Conservation (phyloP, 2,888 invertebrate species). For the Yponomeuta cagnagella region DNA sequence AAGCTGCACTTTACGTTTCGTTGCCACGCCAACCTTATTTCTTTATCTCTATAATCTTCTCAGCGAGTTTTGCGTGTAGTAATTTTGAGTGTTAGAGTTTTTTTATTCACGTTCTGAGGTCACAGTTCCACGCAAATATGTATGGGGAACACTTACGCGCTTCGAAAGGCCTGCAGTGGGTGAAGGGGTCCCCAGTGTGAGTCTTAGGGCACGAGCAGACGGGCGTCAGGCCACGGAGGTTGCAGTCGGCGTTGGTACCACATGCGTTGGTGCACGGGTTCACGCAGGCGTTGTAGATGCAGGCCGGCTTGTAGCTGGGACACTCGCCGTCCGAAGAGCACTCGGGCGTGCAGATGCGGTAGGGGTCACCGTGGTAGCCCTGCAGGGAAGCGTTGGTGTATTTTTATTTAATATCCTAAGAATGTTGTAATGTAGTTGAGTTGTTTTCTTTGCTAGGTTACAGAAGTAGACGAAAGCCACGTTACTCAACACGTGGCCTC, state of each 20-base stretch:
- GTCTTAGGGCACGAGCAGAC: constrained; percentile 91
- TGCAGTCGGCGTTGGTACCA: constrained; percentile 87
- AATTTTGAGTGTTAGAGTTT: too few species aligned
- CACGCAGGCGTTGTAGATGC: constrained; percentile 86
- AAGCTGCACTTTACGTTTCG: too few species aligned
- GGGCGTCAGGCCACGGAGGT: constrained; percentile 85
- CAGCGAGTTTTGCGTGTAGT: too few species aligned
- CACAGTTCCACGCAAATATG: too few species aligned
- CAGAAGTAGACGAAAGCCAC: background rate
- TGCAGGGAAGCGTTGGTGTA: constrained; percentile 30
- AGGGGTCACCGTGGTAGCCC: constrained; percentile 88
- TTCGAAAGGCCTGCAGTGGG: constrained; percentile 86
- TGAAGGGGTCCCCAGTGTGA: constrained; percentile 92
- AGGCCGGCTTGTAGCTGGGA: constrained; percentile 84
- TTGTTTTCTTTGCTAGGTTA: background rate
- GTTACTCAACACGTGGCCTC: too few species aligned
- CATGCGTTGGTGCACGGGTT: constrained; percentile 90
- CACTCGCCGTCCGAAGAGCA: constrained; percentile 88
- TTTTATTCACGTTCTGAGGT: too few species aligned
- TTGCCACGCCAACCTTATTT: too few species aligned
- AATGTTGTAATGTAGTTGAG: background rate
- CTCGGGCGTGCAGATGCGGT: constrained; percentile 85
- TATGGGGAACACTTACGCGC: constrained; percentile 72
- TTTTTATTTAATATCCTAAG: background rate
- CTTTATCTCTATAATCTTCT: too few species aligned